Conservation (phyloP, 92 coral and sea anemone species). For the Epizoanthus fatuus region DNA sequence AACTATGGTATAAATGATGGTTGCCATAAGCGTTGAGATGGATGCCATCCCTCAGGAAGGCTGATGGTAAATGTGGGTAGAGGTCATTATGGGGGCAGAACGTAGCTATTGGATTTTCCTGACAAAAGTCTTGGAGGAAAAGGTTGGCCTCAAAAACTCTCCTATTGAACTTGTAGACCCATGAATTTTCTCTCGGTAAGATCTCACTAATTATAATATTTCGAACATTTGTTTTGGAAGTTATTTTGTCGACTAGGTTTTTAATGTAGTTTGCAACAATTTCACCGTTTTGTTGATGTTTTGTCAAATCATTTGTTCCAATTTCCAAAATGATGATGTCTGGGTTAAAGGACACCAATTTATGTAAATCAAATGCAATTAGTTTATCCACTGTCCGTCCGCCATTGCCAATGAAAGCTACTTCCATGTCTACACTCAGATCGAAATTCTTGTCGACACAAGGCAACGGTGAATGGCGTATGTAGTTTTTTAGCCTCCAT, state of each 20-base stretch:
- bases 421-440: too few relatives aligned
- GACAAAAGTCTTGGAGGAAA: too few relatives aligned
- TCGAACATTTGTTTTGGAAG: background rate
- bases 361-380: too few relatives aligned
- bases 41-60: conserved; percentile 15
- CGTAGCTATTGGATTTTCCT: too few relatives aligned
- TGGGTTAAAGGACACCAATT: background rate
- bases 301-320: too few relatives aligned
- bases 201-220: conserved; percentile 7
- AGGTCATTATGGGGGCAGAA: conserved; percentile 19
- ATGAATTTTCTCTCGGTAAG: background rate
- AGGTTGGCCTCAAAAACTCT: too few relatives aligned
- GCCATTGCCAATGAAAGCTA: background rate
- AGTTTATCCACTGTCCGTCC: background rate
- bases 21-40: conserved; percentile 23
- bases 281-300: too few relatives aligned
- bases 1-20: background rate
- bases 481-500: background rate
- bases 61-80: background rate
- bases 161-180: too few relatives aligned
- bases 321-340: too few relatives aligned
- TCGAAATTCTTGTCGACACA: too few relatives aligned
- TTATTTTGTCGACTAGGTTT: background rate
- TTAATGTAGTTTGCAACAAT: too few relatives aligned
- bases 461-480: too few relatives aligned